Base-by-base conservation (phyloP, 2,797 vertebrate genomes). In the Anguilla pacifica region DNA sequence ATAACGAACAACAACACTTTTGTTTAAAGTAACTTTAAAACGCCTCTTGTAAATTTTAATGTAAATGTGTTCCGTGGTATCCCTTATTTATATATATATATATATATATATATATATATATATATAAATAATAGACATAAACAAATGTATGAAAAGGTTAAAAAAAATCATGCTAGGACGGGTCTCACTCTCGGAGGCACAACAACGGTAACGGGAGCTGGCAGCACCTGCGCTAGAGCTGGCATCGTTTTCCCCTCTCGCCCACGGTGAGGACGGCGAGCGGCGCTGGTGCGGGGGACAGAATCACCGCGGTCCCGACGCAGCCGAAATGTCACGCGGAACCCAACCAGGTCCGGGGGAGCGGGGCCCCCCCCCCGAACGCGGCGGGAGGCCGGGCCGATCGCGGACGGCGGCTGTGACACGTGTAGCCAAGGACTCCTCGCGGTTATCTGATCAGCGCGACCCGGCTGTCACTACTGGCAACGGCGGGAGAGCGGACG, bases 401-500 rank as follows among this genome's bases (percentile, higher is more conserved):
- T 94, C 92, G 89, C 87, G 93, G 91, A 92, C 91, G 91, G 94
- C 89, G 93, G 93, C 94, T 93, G 94, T 95, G 94, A 96, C 94
- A 95, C 94, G 90, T 93, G 95, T 95, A 94, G 94, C 94, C 94
- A 94, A 89, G 92, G 95, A 95, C 93, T 93, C 93, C 94, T 94
- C 95, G 93, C 91, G 81, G 95, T 93, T 95, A 95, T 95, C 95
- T 94, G 95, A 96, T 95, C 95, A 95, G 93, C 95, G 92, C 94
- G 93, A 95, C 92, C 90, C 88, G 89, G 83, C 94, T 95, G 95
- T 96, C 94, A 93, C 92, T 90, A 93, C 90, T 89, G 85, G 88
- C 87, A 91, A 86, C 92, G 91, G 67, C 92, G 93, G 92, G 90
- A 91, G 93, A 87, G 92, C 93, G 94, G 95, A 92, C 39, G 39